Evolutionary conservation across 1,140 invertebrate species (phyloP), one percentile per base, ranked within the genome.

Genomic region (Galleria mellonella): DNA sequence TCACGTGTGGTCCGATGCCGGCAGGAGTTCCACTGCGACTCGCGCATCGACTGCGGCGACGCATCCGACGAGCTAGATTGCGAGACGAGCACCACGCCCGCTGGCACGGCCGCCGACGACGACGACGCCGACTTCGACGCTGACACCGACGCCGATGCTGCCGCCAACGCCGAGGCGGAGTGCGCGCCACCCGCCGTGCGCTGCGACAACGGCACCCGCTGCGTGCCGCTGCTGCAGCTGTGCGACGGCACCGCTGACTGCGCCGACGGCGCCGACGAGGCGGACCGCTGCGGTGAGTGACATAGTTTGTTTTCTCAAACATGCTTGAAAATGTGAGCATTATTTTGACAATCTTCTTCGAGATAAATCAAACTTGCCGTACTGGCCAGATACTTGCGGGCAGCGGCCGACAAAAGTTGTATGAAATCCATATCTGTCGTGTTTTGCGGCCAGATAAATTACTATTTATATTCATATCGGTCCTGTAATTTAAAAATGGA

Each of bases 211-310:
- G 75, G 77, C 37, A 91, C 89, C 13, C 86, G 87, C 39, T 96
- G 94, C 79, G 88, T 95, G 31, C 75, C 87, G 13, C 87, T 90
- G 2, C 72, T 77, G 28, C 87, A 90, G 62, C 85, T 94, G 2
- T 96, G 94, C 70, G 91, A 95, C 72, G 87, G 83, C 0, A 70
- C 69, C 9, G 66, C 75, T 10, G 91, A 96, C 75, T 96, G 95
- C 73, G 59, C 78, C 9, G 94, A 96, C 74, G 89, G 90, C 23
- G 90, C 90, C 0, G 96, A 98, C 86, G 96, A 98, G 85, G 92
- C 91, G 0, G 86, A 90, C 39, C 82, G 89, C 17, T 97, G 95
- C 71, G 89, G 92, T 90, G 33, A 74, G 37, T 23, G 17, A n/a
- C n/a, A n/a, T n/a, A n/a, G n/a, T n/a, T n/a, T n/a, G n/a, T n/a